Evolutionary conservation across 2,888 invertebrate species (phyloP), one percentile per base, ranked within the genome.

Genomic region (Chydorus sphaericus): DNA sequence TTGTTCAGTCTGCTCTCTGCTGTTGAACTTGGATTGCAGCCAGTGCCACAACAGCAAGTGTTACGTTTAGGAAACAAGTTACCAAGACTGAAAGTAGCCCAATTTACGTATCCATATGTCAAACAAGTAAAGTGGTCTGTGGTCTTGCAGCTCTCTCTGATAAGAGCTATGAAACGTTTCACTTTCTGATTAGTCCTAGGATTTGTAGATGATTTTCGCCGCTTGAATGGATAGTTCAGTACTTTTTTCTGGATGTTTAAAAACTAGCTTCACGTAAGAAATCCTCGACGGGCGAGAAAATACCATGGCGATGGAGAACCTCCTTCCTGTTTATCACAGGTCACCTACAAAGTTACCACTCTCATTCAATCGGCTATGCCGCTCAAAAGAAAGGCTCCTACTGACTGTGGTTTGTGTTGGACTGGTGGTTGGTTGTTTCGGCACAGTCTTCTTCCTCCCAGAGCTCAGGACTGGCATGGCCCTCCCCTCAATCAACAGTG

Each of bases 391-490:
- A 72, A 92, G 91, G 77, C 92, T 89, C 75, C 80, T 94, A 65
- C 86, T 94, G 67, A 77, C 88, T 65, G 77, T 93, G 67, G 90
- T 92, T 68, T 82, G 93, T 72, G 76, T 85, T 69, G 90, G 89
- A 64, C 85, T 94, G 74, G 86, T 86, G 64, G 79, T 89, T 66
- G 84, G 93, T 65, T 93, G 92, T 77, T 86, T 93, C 75, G 92
- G 91, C 64, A 80, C 82, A 64, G 86, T 93, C 70, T 92, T 94
- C 73, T 88, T 90, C 71, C 73, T 94, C 65, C 94, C 94, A 58
- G 90, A 91, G 71, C 85, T 85, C 66, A 77, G 82, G 68, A 78
- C 65, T 20, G 59, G 63, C 60, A 60, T 63, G 54, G 53, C 59
- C 54, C 60, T 61, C 48, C 63, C 61, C 30, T 59, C 61, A 28